phyloP scores from a whole-genome alignment of 2,113 vertebrate species.

The Romanogobio albipinnatus region DNA sequence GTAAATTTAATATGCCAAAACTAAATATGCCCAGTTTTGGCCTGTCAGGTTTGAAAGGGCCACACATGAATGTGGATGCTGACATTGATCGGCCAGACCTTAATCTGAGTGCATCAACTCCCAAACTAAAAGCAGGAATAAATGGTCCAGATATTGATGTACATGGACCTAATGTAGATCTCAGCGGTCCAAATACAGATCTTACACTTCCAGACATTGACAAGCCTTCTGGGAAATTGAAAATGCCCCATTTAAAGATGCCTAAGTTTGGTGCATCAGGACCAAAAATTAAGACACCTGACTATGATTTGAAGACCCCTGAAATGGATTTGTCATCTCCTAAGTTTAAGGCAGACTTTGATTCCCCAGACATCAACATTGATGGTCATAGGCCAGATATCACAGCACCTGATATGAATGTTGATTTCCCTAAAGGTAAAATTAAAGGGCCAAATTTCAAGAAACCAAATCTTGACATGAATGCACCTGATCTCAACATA shows the following conservation, averaged over 20 bases:
- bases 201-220: conserved; percentile 61
- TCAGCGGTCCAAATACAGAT: conserved; percentile 56
- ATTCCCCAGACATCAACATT: conserved; percentile 51
- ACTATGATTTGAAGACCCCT: conserved; percentile 45
- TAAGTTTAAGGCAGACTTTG: conserved; percentile 63
- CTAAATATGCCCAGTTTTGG: conserved; percentile 50
- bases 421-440: neutral
- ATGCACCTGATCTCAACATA: neutral
- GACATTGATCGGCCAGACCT: conserved; percentile 57
- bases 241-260: conserved; percentile 60
- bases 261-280: conserved; percentile 63
- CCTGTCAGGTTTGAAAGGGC: conserved; percentile 28
- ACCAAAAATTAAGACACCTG: conserved; percentile 41
- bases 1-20: conserved; percentile 57
- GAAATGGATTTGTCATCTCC: conserved; percentile 56
- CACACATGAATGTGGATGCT: conserved; percentile 36
- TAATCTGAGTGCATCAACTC: conserved; percentile 32
- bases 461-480: conserved; percentile 17
- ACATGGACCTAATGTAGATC: conserved; percentile 51
- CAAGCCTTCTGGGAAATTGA: conserved; percentile 61
- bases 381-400: conserved; percentile 57
- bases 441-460: neutral
- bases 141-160: conserved; percentile 57
- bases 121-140: conserved; percentile 51
- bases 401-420: neutral